phyloP scores from a whole-genome alignment of 2,797 vertebrate genomes.

The Erpetoichthys calabaricus region DNA sequence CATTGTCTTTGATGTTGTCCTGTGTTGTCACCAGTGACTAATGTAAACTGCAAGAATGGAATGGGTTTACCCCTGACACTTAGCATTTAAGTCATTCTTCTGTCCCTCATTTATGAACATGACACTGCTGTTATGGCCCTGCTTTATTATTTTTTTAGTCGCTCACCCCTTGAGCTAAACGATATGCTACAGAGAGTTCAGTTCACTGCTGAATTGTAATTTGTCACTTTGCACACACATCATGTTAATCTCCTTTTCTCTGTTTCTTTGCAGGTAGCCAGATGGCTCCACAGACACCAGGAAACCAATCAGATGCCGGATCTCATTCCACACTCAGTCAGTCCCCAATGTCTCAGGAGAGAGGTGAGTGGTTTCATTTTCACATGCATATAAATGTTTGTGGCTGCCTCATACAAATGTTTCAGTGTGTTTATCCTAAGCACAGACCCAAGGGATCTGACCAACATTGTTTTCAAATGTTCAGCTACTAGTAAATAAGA shows the following conservation, averaged over 20 bases:
- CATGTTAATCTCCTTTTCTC: not conserved
- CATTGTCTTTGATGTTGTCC: no score
- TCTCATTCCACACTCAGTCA: conserved; percentile 71
- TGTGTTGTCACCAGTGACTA: no score
- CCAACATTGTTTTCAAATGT: no score
- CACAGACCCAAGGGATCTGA: no score
- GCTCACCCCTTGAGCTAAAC: no score
- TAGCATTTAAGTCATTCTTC: no score
- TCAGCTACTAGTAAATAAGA: no score
- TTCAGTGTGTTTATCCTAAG: not conserved
- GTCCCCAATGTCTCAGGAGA: conserved; percentile 84
- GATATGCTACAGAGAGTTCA: not conserved
- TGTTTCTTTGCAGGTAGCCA: conserved; percentile 54
- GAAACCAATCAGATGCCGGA: conserved; percentile 74
- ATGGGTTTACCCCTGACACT: no score
- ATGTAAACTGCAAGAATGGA: no score
- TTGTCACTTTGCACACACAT: not conserved
- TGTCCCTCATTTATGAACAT: no score
- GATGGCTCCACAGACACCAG: conserved; percentile 70
- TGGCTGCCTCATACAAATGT: not conserved
- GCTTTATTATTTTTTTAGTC: no score
- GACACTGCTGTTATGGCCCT: no score
- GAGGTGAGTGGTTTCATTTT: conserved; percentile 52
- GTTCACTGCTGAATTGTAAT: not conserved
- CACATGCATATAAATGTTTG: not conserved